phyloP scores from a whole-genome alignment of 1,140 invertebrate species.

The Nomia melanderi region DNA sequence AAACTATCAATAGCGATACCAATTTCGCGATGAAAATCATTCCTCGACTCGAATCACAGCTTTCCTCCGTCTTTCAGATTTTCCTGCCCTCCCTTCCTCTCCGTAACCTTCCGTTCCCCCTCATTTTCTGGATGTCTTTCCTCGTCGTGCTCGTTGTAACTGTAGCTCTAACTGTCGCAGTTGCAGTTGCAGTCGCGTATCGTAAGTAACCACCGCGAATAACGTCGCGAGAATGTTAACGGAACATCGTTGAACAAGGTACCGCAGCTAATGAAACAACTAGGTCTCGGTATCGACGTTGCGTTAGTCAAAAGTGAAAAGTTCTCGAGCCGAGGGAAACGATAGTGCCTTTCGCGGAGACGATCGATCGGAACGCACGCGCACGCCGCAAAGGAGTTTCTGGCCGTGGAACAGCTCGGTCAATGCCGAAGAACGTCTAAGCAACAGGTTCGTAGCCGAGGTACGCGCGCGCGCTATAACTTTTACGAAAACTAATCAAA shows the following conservation, averaged over 20 bases:
- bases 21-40: background rate
- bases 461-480: constrained; percentile 27
- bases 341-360: background rate
- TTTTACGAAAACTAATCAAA: constrained; percentile 11
- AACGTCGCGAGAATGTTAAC: too few relatives aligned
- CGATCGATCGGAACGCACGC: constrained; percentile 48
- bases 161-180: too few relatives aligned
- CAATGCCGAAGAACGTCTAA: constrained; percentile 47
- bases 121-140: too few relatives aligned
- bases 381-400: constrained; percentile 25
- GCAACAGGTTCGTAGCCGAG: constrained; percentile 38
- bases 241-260: too few relatives aligned
- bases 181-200: too few relatives aligned
- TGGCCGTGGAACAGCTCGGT: constrained; percentile 43
- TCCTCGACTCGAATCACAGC: too few relatives aligned
- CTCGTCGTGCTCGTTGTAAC: too few relatives aligned
- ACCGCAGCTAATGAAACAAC: background rate
- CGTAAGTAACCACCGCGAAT: too few relatives aligned
- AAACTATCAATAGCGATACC: background rate
- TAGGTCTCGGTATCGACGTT: background rate
- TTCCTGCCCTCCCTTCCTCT: background rate
- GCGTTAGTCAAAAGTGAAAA: background rate
- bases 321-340: constrained; percentile 8
- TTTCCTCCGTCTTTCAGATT: background rate
- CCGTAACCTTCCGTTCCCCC: too few relatives aligned